Conservation (phyloP, 2,113 vertebrate genomes). For the Hypomesus transpacificus region DNA sequence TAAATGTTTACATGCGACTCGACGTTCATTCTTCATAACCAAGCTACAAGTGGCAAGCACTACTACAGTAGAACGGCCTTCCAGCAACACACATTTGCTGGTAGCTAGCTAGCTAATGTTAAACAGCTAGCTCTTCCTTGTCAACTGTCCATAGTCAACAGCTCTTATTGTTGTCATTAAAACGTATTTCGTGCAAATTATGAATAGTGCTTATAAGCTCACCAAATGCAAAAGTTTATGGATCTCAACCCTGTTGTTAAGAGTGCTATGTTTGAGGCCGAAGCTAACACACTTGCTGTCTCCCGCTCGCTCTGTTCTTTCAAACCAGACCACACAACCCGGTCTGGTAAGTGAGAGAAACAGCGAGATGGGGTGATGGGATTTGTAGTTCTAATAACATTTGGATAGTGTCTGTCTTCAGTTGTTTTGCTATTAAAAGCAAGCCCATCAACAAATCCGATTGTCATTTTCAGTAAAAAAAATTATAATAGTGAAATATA, state of each 20-base stretch:
- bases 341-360: background rate
- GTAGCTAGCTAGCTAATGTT: too few relatives aligned
- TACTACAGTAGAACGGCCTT: background rate
- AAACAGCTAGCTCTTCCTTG: too few relatives aligned
- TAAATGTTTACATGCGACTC: background rate
- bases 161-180: background rate
- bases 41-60: background rate
- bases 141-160: too few relatives aligned
- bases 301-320: constrained; percentile 66
- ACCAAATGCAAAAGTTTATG: background rate
- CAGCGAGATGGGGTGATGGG: constrained; percentile 39
- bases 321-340: constrained; percentile 33
- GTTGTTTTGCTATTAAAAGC: too few relatives aligned
- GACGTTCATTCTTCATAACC: background rate
- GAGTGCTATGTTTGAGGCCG: too few relatives aligned
- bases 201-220: background rate
- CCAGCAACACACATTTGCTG: background rate
- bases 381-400: constrained; percentile 54
- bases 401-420: background rate
- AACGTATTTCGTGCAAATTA: background rate
- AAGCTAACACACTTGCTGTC: background rate
- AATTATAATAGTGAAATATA: too few relatives aligned
- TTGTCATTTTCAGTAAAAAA: too few relatives aligned
- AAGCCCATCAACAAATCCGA: too few relatives aligned
- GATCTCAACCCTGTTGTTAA: too few relatives aligned